Percentiles rank a stretch among this genome's conserved stretches.
Evolutionary conservation across 2,797 vertebrate genomes (phyloP).

Genomic region (Rachycentron canadum): DNA sequence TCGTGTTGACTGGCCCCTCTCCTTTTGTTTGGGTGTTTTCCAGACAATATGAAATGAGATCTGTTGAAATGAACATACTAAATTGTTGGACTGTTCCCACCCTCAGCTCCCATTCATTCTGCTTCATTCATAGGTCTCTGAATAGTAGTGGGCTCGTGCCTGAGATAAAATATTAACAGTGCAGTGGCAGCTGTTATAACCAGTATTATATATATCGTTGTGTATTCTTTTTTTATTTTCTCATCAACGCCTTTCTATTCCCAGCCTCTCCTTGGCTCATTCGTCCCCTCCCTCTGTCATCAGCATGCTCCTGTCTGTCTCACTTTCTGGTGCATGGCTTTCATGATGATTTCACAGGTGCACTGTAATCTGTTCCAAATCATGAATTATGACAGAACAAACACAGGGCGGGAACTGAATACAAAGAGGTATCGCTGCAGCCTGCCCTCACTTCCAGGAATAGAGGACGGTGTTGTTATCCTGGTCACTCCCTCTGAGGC

Average conservation of each 20-base stretch:
- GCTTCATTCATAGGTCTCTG: conserved; percentile 30
- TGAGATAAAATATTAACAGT: conserved; percentile 32
- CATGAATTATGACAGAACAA: conserved; percentile 63
- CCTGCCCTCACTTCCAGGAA: conserved; percentile 26
- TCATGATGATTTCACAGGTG: conserved; percentile 59
- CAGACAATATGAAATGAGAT: conserved; percentile 37
- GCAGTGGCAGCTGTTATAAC: conserved; percentile 24
- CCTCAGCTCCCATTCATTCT: conserved; percentile 45
- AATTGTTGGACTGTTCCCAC: too few species aligned
- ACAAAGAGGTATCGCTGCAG: conserved; percentile 23
- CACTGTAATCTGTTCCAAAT: conserved; percentile 49
- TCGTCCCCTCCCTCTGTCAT: conserved; percentile 15
- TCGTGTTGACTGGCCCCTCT: neutral
- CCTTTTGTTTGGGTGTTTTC: conserved; percentile 45
- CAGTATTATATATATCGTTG: conserved; percentile 45
- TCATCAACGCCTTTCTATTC: conserved; percentile 12
- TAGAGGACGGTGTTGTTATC: conserved; percentile 14
- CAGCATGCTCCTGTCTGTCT: conserved; percentile 31
- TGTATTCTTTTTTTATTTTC: conserved; percentile 33
- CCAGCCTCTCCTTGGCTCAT: neutral
- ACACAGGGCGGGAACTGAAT: conserved; percentile 29
- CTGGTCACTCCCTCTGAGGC: conserved; percentile 9
- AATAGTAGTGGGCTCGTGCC: conserved; percentile 17
- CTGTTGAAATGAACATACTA: too few species aligned
- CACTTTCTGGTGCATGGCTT: conserved; percentile 34